Evolutionary conservation across 2,797 vertebrate genomes (phyloP).

Genomic region (Megaceryle alcyon): DNA sequence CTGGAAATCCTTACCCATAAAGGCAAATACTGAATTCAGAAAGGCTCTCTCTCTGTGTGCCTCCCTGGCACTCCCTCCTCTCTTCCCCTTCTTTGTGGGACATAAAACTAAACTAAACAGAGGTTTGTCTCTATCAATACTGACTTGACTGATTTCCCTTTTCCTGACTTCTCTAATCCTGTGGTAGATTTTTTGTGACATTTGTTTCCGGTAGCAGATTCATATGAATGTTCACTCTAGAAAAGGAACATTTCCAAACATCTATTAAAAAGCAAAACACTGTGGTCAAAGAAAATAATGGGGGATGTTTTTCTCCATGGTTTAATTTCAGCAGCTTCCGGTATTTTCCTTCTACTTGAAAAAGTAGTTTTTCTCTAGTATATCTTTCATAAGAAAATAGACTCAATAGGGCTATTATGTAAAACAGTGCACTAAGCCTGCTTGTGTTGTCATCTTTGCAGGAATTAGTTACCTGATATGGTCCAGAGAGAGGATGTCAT

Average conservation of each 20-base stretch:
- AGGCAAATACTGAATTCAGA: not conserved
- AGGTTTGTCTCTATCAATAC: constrained; percentile 55
- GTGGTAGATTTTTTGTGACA: constrained; percentile 48
- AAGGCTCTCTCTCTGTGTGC: not conserved
- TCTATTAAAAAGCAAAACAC: constrained; percentile 58
- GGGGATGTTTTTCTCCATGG: constrained; percentile 12
- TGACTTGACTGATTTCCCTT: constrained; percentile 54
- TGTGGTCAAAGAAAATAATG: constrained; percentile 42
- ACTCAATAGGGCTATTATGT: not conserved
- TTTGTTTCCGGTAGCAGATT: constrained; percentile 50
- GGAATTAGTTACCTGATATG: not conserved
- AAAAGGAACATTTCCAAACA: constrained; percentile 47
- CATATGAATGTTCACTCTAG: not conserved
- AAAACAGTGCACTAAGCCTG: not conserved
- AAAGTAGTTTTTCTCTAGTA: not conserved
- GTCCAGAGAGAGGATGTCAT: not conserved
- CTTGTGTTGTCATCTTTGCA: not conserved
- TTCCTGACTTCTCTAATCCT: constrained; percentile 62
- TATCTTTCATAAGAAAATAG: not conserved
- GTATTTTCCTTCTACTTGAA: constrained; percentile 35
- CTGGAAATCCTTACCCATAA: constrained; percentile 15
- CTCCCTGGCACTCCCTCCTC: not conserved
- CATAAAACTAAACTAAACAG: constrained; percentile 23
- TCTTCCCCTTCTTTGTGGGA: constrained; percentile 15
- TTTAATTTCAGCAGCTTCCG: constrained; percentile 21